Percentiles rank a stretch among this genome's conserved stretches.
phyloP scores from a whole-genome alignment of 1,140 invertebrate genomes.

The Drosophila prosaltans region DNA sequence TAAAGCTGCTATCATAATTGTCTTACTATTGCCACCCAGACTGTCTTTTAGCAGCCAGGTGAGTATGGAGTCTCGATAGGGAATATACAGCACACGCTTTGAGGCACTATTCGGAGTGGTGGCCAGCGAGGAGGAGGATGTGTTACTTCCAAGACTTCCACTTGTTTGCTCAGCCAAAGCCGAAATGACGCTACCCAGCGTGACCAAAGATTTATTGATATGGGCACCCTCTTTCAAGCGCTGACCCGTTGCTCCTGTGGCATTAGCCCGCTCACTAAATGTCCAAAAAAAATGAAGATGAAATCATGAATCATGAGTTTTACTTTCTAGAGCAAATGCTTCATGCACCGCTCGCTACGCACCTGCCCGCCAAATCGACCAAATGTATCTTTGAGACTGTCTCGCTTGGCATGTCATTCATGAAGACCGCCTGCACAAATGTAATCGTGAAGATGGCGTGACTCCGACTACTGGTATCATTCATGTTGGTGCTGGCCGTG shows the following conservation, averaged over 20 bases:
- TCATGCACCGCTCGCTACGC: constrained; percentile 61
- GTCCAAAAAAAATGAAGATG: constrained; percentile 11
- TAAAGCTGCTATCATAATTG: constrained; percentile 94
- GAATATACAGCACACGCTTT: constrained; percentile 90
- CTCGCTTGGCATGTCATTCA: constrained; percentile 93
- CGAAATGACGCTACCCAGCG: constrained; percentile 96
- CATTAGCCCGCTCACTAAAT: constrained; percentile 92
- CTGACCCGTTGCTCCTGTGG: constrained; percentile 93
- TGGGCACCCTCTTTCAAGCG: constrained; percentile 94
- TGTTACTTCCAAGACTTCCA: constrained; percentile 34
- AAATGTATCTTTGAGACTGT: constrained; percentile 95
- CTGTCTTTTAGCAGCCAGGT: constrained; percentile 96
- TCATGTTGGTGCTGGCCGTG: constrained; percentile 93
- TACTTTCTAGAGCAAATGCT: constrained; percentile 46
- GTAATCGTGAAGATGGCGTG: constrained; percentile 98
- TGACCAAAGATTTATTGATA: constrained; percentile 96
- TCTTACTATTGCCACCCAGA: constrained; percentile 96
- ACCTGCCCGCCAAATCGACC: constrained; percentile 94
- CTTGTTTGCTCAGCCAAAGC: constrained; percentile 90
- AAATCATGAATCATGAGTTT: neutral
- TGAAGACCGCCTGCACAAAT: constrained; percentile 92
- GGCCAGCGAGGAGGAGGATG: constrained; percentile 51
- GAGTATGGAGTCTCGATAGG: constrained; percentile 94
- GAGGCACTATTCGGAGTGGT: constrained; percentile 77
- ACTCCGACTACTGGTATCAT: constrained; percentile 94